These are phyloP conservation scores for Dascillus cervinus DNA, from an alignment of 2,888 invertebrate genomes.

Conservation along the genomic window DNA sequence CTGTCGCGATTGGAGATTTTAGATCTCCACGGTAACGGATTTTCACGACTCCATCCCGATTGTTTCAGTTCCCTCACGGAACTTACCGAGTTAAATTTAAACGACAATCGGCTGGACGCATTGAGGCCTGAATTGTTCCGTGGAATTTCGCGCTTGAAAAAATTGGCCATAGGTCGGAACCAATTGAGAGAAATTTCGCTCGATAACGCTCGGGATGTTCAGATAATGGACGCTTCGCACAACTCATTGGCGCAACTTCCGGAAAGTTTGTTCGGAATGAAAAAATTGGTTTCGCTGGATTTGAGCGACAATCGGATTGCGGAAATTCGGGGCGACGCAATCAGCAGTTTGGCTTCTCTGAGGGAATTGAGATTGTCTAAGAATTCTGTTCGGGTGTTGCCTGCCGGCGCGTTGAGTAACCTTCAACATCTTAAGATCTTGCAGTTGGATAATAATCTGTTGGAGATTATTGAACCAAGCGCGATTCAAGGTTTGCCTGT, in stretches of 20 bases:
- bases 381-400: slow-evolving; percentile 65
- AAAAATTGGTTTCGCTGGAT: slow-evolving; percentile 64
- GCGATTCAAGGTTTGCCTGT: slow-evolving; percentile 64
- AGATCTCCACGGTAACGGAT: slow-evolving; percentile 67
- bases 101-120: slow-evolving; percentile 67
- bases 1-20: slow-evolving; percentile 62
- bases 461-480: slow-evolving; percentile 65
- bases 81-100: slow-evolving; percentile 63
- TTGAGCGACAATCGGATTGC: slow-evolving; percentile 71
- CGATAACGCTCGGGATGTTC: slow-evolving; percentile 56
- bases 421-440: slow-evolving; percentile 63
- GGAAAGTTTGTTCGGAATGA: slow-evolving; percentile 58
- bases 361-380: slow-evolving; percentile 64
- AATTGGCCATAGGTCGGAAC: slow-evolving; percentile 69
- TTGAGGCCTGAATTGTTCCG: slow-evolving; percentile 62
- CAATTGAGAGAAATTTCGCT: slow-evolving; percentile 62
- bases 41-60: slow-evolving; percentile 57
- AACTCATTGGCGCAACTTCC: slow-evolving; percentile 70
- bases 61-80: slow-evolving; percentile 56
- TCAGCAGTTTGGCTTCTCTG: slow-evolving; percentile 62
- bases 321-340: slow-evolving; percentile 58
- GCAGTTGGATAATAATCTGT: slow-evolving; percentile 74
- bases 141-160: slow-evolving; percentile 55
- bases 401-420: slow-evolving; percentile 63
- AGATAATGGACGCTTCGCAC: slow-evolving; percentile 68